Conservation (phyloP, 2,113 vertebrate species). For the Podiceps cristatus region DNA sequence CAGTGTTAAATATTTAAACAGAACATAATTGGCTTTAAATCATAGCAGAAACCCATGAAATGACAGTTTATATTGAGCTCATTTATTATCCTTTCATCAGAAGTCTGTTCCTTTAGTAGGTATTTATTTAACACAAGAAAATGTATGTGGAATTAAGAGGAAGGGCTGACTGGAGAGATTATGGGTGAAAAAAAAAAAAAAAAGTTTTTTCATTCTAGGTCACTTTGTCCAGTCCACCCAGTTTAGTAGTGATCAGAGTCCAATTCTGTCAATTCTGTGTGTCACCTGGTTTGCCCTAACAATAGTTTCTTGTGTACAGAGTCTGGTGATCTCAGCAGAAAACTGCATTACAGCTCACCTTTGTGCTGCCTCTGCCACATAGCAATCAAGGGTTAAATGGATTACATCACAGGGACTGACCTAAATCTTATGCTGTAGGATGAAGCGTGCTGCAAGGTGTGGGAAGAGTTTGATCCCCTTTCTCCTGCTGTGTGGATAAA, state of each 20-base stretch:
- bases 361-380: neutral
- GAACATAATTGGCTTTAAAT: constrained; percentile 58
- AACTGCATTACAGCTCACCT: neutral
- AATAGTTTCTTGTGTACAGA: neutral
- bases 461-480: neutral
- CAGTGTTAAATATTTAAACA: constrained; percentile 63
- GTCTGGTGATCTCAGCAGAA: neutral
- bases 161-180: neutral
- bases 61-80: neutral
- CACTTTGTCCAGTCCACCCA: neutral
- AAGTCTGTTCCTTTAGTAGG: constrained; percentile 23
- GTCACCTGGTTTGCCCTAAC: neutral
- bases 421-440: neutral
- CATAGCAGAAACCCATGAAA: constrained; percentile 39
- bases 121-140: constrained; percentile 43
- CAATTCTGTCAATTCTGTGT: neutral
- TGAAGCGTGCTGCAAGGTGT: neutral
- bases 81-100: constrained; percentile 42
- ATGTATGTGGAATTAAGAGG: neutral
- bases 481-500: neutral
- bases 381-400: neutral
- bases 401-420: neutral
- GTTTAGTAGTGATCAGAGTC: neutral
- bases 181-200: neutral
- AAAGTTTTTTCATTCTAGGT: neutral